Evolutionary conservation across 1,140 invertebrate genomes (phyloP).

Genomic region (Aphis gossypii): DNA sequence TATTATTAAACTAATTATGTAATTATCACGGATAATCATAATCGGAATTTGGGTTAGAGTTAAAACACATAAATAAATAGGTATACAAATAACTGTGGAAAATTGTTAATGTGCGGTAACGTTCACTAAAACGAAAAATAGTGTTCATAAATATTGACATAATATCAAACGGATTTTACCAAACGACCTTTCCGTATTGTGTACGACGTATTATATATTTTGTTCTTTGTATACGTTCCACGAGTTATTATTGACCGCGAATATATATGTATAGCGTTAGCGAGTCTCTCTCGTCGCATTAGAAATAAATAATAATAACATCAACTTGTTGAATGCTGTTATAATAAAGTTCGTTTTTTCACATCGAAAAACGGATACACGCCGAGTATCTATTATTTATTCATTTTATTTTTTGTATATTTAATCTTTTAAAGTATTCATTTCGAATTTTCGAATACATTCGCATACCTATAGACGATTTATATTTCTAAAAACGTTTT

Average conservation of each 20-base stretch:
- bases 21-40: neutral
- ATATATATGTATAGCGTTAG: neutral
- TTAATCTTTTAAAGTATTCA: neutral
- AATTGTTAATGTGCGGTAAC: neutral
- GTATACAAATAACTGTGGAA: neutral
- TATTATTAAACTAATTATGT: neutral
- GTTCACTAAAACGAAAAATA: neutral
- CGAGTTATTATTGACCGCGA: neutral
- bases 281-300: neutral
- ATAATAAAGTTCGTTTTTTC: no score
- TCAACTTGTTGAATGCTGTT: neutral
- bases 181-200: neutral
- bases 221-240: neutral
- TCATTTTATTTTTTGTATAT: neutral
- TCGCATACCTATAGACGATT: neutral
- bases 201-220: neutral
- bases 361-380: neutral
- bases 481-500: neutral
- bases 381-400: neutral
- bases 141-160: slow-evolving; percentile 14
- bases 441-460: neutral
- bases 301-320: neutral
- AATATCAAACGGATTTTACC: slow-evolving; percentile 7
- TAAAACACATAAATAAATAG: neutral
- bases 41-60: neutral